Conservation (phyloP, 2,888 invertebrate species). For the Automeris io region DNA sequence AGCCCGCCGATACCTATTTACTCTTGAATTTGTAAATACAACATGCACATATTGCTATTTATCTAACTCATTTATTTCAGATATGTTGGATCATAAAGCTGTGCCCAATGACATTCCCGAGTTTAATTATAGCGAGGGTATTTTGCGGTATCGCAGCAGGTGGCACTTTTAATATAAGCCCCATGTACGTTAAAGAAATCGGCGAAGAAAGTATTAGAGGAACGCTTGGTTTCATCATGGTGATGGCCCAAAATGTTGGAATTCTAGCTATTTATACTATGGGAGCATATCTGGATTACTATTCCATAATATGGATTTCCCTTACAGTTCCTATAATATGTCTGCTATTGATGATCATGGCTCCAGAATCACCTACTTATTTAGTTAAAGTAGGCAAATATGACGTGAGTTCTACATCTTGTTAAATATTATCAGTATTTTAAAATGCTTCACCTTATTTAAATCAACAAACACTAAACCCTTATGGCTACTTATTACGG, state of each 20-base stretch:
- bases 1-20: no score
- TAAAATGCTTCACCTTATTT: no score
- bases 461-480: no score
- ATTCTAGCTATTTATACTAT: constrained; percentile 37
- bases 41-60: no score
- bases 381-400: constrained; percentile 39
- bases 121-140: constrained; percentile 34
- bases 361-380: constrained; percentile 53
- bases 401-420: constrained; percentile 29
- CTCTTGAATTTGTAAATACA: no score
- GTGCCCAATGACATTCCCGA: constrained; percentile 20
- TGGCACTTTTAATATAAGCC: constrained; percentile 37
- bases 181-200: constrained; percentile 48
- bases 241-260: constrained; percentile 36
- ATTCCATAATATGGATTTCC: constrained; percentile 33
- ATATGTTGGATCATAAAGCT: constrained; percentile 32
- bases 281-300: constrained; percentile 41
- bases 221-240: constrained; percentile 29
- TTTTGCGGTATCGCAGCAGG: constrained; percentile 35
- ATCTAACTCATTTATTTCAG: constrained; percentile 26
- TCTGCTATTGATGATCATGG: constrained; percentile 29
- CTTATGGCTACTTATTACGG: no score
- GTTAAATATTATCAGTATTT: no score
- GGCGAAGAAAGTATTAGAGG: constrained; percentile 44
- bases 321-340: constrained; percentile 29